Base-by-base conservation (phyloP, 2,113 vertebrate genomes). In the Synodontis membranacea region DNA sequence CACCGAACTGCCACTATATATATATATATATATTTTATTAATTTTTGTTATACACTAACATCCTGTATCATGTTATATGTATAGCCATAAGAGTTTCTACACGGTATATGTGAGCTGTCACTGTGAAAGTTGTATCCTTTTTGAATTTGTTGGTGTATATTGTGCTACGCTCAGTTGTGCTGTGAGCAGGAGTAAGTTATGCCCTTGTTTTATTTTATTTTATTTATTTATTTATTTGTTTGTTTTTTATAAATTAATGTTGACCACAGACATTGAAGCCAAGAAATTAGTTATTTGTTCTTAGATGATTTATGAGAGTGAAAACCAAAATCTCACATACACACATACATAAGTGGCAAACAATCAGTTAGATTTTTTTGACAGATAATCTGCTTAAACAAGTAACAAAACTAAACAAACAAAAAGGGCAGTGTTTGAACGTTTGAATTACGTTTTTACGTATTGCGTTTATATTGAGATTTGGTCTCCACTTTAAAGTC, bases 81-180 rank as follows among this genome's bases (percentile, higher is more conserved):
- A 52, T 50, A 31, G 42, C 60, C 10, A 78, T n/a, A 75, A 46
- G 12, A n/a, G 34, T 17, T 21, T 79, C 15, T 79, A 54, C 48
- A 37, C 23, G 34, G 0, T 79, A 11, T 54, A 0, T 79, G 50
- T 54, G 8, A 12, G 79, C 42, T 39, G 78, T 88, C 87, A 89
- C 86, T 90, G 87, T 90, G 85, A 88, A 88, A 39, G 70, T 72
- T 83, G 15, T 72, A 25, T 85, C 70, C 23, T 81, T 42, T 84
- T 44, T 31, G 83, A 84, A 64, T 70, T 52, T 42, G 11, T 46
- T 44, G 56, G 31, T 54, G 76, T 80, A 50, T 80, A 83, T 79
- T 85, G 28, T 83, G 54, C 52, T 52, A 75, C 66, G 37, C 52
- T 85, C 23, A 50, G 23, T 83, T 25, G 74, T 85, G 83, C 28